Conservation (phyloP, 2,888 invertebrate genomes). For the Rosalia funebris region DNA sequence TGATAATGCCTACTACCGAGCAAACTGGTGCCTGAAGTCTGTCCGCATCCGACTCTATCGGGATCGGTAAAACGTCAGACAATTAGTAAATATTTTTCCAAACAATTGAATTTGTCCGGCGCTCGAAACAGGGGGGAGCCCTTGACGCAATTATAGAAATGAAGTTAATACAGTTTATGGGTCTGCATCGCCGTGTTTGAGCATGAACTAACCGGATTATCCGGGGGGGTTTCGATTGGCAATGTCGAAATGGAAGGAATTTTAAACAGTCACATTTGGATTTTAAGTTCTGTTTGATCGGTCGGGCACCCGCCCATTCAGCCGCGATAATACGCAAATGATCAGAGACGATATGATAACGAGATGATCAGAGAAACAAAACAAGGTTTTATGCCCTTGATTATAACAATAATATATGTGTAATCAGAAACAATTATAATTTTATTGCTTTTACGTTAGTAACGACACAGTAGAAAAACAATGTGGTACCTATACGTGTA, state of each 20-base stretch:
- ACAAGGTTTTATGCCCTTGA: no score
- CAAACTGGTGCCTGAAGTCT: no score
- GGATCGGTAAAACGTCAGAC: constrained; percentile 10
- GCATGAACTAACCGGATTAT: constrained; percentile 44
- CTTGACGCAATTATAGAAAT: constrained; percentile 46
- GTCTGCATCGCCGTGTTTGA: constrained; percentile 34
- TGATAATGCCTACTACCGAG: no score
- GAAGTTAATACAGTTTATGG: constrained; percentile 44
- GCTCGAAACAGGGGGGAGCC: constrained; percentile 19
- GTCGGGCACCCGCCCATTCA: not conserved
- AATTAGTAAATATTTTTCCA: constrained; percentile 42
- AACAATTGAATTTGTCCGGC: constrained; percentile 42
- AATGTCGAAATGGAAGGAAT: constrained; percentile 22
- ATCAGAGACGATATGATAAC: no score
- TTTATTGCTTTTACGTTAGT: no score
- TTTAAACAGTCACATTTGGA: constrained; percentile 22
- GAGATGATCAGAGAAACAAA: no score
- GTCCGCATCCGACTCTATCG: no score
- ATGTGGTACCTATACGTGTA: no score
- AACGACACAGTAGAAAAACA: no score
- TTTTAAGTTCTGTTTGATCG: not conserved
- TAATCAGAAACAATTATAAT: no score
- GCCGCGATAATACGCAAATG: no score
- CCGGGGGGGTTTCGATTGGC: constrained; percentile 22
- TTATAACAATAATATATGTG: no score